A percentile compares a stretch with the other conserved stretches of the same genome.
These are phyloP conservation scores for Nannoperca australis DNA, from an alignment of 2,797 vertebrate species.

Conservation along the genomic window DNA sequence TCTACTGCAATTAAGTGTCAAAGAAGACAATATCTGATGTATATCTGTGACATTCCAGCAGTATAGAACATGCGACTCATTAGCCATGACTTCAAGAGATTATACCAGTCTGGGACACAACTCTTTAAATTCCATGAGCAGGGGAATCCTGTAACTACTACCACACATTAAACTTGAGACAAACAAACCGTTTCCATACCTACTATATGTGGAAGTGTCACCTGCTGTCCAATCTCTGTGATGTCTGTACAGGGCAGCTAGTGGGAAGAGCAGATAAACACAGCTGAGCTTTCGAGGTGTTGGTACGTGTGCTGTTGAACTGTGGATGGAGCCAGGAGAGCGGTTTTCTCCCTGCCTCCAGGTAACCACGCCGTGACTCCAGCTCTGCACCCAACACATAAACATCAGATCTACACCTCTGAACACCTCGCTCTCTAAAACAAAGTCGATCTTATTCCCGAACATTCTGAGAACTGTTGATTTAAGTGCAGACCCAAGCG, in stretches of 20 bases:
- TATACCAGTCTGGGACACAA: neutral
- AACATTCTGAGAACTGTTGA: no score
- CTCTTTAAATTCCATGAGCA: neutral
- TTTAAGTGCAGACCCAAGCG: no score
- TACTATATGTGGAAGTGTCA: conserved; percentile 74
- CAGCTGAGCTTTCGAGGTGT: no score
- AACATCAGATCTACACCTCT: neutral
- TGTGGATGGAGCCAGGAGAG: no score
- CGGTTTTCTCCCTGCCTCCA: no score
- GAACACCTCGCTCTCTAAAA: neutral
- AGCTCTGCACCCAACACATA: neutral
- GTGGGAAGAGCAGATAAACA: conserved; percentile 22
- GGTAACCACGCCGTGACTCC: neutral
- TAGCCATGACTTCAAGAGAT: neutral
- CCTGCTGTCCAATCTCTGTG: conserved; percentile 70
- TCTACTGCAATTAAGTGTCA: neutral
- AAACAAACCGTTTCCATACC: conserved; percentile 60
- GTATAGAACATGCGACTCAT: neutral
- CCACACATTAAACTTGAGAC: neutral
- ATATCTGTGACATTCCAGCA: neutral
- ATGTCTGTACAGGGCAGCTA: conserved; percentile 84
- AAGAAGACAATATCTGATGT: neutral
- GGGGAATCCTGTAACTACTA: neutral
- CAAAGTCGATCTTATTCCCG: neutral
- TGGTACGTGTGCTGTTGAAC: no score